Conservation (phyloP, 1,140 invertebrate species). For the Venustaconcha ellipsiformis region DNA sequence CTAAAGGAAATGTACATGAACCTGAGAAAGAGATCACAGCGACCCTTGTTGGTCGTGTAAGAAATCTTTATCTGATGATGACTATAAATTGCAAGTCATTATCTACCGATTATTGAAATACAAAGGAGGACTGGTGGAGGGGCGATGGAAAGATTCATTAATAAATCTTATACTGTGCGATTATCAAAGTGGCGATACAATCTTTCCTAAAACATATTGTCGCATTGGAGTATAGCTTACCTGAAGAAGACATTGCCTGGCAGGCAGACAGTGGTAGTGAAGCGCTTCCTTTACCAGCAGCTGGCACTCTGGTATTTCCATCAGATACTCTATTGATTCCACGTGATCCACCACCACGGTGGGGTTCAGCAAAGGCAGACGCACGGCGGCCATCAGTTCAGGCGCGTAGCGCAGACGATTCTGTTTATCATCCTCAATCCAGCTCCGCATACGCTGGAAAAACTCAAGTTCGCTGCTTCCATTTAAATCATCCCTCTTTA, state of each 20-base stretch:
- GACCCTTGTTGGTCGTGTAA: too few species aligned
- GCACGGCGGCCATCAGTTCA: conserved; percentile 33
- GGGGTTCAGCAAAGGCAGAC: conserved; percentile 42
- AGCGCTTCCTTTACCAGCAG: conserved; percentile 49
- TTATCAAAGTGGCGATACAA: too few species aligned
- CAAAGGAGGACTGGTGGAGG: too few species aligned
- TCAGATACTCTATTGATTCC: conserved; percentile 38
- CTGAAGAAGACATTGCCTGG: conserved; percentile 49
- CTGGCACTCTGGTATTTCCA: conserved; percentile 46
- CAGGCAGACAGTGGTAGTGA: conserved; percentile 52
- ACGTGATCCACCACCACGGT: conserved; percentile 46
- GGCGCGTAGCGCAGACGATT: conserved; percentile 35
- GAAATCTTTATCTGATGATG: too few species aligned
- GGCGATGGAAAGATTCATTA: too few species aligned
- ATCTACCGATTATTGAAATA: too few species aligned
- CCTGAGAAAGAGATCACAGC: too few species aligned
- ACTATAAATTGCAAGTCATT: too few species aligned
- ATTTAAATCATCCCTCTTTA: conserved; percentile 45
- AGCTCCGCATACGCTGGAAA: conserved; percentile 36
- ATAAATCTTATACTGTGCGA: too few species aligned
- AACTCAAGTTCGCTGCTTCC: conserved; percentile 37
- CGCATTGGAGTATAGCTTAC: conserved; percentile 10
- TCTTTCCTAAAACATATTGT: too few species aligned
- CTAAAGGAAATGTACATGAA: too few species aligned
- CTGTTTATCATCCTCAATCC: conserved; percentile 38